These are phyloP conservation scores for Coenonympha arcania DNA, from an alignment of 2,888 invertebrate genomes.

Conservation along the genomic window DNA sequence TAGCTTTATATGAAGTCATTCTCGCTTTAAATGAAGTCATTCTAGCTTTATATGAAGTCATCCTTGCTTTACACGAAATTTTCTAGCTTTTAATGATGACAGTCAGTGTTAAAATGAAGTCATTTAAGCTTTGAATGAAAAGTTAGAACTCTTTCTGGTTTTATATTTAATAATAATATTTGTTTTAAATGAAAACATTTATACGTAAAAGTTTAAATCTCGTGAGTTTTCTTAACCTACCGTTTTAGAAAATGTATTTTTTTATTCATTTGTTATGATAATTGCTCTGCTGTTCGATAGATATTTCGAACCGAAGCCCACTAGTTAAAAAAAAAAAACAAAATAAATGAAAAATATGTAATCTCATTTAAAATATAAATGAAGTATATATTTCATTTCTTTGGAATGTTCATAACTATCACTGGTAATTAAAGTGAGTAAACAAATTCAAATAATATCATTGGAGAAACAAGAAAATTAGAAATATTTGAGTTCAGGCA, in stretches of 20 bases:
- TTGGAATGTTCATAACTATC: constrained; percentile 13
- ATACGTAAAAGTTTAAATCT: not conserved
- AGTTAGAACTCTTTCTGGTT: too few relatives aligned
- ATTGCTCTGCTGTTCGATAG: not conserved
- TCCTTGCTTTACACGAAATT: not conserved
- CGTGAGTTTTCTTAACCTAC: not conserved
- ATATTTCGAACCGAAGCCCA: not conserved
- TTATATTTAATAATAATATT: not conserved
- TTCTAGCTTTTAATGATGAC: not conserved
- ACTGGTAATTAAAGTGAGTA: not conserved
- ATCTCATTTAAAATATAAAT: constrained; percentile 9
- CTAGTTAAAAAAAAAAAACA: not conserved
- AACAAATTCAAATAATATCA: not conserved
- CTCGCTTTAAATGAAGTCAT: not conserved
- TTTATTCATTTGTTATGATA: not conserved
- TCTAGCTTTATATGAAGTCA: not conserved
- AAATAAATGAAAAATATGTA: constrained; percentile 3
- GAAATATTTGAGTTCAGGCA: not conserved
- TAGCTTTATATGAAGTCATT: constrained; percentile 3
- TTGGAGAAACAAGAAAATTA: too few relatives aligned
- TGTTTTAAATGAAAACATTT: not conserved
- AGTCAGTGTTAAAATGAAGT: not conserved
- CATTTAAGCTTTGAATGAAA: not conserved
- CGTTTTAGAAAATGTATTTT: not conserved
- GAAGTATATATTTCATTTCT: constrained; percentile 5